Percentiles rank a stretch among this genome's conserved stretches.
Conservation (phyloP, 2,797 vertebrate genomes). For the Tachyglossus aculeatus region DNA sequence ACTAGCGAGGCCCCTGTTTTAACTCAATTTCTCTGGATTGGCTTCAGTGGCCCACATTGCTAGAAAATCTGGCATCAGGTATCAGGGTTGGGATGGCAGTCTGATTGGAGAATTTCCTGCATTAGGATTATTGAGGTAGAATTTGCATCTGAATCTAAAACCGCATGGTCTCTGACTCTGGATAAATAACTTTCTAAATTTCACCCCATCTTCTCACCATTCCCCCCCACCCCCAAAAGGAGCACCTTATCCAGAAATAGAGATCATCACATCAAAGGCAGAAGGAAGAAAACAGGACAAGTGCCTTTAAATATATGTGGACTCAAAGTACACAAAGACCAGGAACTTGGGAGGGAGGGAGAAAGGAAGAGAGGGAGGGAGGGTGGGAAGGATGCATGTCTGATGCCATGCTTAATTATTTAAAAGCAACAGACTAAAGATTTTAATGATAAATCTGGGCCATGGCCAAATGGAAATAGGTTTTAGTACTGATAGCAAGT, state of each 20-base stretch:
- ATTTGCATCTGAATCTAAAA: slow-evolving; percentile 66
- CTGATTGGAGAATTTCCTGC: slow-evolving; percentile 66
- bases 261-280: background rate
- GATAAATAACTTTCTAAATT: slow-evolving; percentile 65
- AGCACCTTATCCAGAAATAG: background rate
- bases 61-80: slow-evolving; percentile 72
- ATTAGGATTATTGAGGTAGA: slow-evolving; percentile 66
- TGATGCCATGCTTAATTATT: slow-evolving; percentile 80
- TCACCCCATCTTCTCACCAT: background rate
- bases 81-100: slow-evolving; percentile 53
- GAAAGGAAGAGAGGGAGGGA: slow-evolving; percentile 62
- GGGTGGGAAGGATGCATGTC: slow-evolving; percentile 64
- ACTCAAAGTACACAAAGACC: slow-evolving; percentile 40
- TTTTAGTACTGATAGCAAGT: slow-evolving; percentile 27
- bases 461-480: slow-evolving; percentile 45
- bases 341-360: slow-evolving; percentile 62
- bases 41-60: slow-evolving; percentile 72
- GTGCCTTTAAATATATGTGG: slow-evolving; percentile 44
- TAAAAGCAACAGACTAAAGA: slow-evolving; percentile 71
- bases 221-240: background rate
- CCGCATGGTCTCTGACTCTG: slow-evolving; percentile 55
- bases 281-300: background rate
- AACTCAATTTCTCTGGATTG: slow-evolving; percentile 73
- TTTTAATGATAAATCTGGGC: slow-evolving; percentile 74
- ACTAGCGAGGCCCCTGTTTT: slow-evolving; percentile 56